Percentiles rank a stretch among this genome's conserved stretches.
Conservation (phyloP, 2,797 vertebrate species). For the Acipenser ruthenus region DNA sequence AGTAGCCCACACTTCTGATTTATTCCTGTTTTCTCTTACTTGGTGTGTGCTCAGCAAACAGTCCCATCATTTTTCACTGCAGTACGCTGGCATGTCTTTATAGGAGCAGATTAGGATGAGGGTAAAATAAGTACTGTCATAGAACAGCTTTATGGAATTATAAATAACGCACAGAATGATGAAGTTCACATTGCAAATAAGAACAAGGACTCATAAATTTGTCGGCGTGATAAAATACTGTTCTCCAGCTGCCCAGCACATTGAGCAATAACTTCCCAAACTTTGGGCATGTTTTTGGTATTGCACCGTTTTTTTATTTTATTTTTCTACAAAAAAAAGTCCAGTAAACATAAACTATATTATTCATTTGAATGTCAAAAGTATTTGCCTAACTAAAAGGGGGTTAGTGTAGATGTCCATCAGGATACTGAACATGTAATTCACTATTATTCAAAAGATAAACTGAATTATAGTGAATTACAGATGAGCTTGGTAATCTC, state of each 20-base stretch:
- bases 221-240: slow-evolving; percentile 33
- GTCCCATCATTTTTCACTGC: slow-evolving; percentile 24
- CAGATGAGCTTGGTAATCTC: too few species aligned
- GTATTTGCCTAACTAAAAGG: too few species aligned
- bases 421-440: too few species aligned
- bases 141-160: slow-evolving; percentile 83
- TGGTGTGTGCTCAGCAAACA: slow-evolving; percentile 11
- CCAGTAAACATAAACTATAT: too few species aligned
- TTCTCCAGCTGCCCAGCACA: slow-evolving; percentile 15
- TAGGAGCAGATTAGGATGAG: slow-evolving; percentile 63
- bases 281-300: not conserved
- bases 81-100: slow-evolving; percentile 43
- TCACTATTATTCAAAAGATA: too few species aligned
- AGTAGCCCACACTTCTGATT: slow-evolving; percentile 50
- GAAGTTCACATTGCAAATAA: slow-evolving; percentile 43
- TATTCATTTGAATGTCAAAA: too few species aligned
- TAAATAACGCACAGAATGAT: slow-evolving; percentile 65
- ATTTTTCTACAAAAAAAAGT: too few species aligned
- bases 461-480: too few species aligned
- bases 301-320: not conserved
- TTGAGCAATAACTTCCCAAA: too few species aligned
- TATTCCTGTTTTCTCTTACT: slow-evolving; percentile 41
- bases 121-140: slow-evolving; percentile 80
- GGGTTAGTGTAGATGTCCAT: too few species aligned
- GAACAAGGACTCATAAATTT: slow-evolving; percentile 37